phyloP scores from a whole-genome alignment of 2,888 invertebrate genomes.

The Drosophila hamatofila region DNA sequence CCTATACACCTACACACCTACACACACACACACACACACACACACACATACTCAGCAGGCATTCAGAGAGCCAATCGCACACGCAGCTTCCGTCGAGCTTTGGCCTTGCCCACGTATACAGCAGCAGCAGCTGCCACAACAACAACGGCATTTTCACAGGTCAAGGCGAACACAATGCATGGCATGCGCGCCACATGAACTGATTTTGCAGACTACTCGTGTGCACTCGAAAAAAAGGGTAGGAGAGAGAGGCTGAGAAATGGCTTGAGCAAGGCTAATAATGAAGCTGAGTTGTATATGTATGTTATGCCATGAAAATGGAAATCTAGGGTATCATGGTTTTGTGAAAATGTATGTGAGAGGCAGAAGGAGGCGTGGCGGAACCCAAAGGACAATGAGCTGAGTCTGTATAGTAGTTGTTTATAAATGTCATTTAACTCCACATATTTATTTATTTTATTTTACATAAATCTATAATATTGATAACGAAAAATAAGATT shows the following conservation, averaged over 20 bases:
- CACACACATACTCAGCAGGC: slow-evolving; percentile 10
- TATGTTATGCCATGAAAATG: not conserved
- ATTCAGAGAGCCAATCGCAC: slow-evolving; percentile 33
- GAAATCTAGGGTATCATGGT: not conserved
- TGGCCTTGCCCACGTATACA: slow-evolving; percentile 47
- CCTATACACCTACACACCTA: not conserved
- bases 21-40: slow-evolving; percentile 8
- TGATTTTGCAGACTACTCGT: slow-evolving; percentile 14
- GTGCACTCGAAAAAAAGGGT: slow-evolving; percentile 22
- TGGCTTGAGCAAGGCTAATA: not conserved
- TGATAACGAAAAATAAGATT: too few species aligned
- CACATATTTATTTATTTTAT: too few species aligned
- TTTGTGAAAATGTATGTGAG: not conserved
- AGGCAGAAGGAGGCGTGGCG: not conserved
- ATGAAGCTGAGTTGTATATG: not conserved
- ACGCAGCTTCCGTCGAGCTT: slow-evolving; percentile 60
- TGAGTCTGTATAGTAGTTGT: not conserved
- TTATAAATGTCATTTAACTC: too few species aligned
- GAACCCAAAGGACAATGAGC: not conserved
- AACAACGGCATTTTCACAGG: slow-evolving; percentile 38
- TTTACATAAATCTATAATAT: too few species aligned
- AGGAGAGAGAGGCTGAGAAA: not conserved
- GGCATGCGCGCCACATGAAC: slow-evolving; percentile 11
- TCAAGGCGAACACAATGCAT: slow-evolving; percentile 49
- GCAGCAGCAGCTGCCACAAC: not conserved